Evolutionary conservation across 2,888 invertebrate species (phyloP).

Genomic region (Nomada fabriciana): DNA sequence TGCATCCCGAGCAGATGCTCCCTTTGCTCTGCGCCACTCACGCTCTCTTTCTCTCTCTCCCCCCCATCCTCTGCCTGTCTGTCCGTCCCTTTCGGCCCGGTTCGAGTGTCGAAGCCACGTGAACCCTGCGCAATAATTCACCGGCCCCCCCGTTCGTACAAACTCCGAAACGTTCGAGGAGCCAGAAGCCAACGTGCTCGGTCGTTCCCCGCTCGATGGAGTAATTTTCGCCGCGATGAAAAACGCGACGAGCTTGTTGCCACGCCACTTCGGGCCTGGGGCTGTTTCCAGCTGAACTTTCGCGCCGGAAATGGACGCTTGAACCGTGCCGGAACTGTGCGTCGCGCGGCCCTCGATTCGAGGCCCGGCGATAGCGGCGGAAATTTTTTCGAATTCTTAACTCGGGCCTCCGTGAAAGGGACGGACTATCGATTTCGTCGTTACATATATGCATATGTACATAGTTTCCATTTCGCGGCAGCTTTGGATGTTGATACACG

Average conservation of each 20-base stretch:
- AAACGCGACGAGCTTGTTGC: constrained; percentile 29
- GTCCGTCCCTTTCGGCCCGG: background rate
- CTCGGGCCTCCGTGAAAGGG: no score
- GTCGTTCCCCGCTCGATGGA: background rate
- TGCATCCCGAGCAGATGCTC: constrained; percentile 71
- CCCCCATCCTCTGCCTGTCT: constrained; percentile 45
- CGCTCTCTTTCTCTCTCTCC: constrained; percentile 51
- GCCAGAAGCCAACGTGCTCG: background rate
- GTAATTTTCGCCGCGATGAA: constrained; percentile 46
- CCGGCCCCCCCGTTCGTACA: constrained; percentile 39
- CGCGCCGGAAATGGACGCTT: background rate
- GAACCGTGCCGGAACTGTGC: background rate
- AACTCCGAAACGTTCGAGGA: constrained; percentile 44
- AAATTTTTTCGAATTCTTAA: no score
- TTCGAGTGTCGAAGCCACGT: constrained; percentile 65
- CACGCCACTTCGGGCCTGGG: background rate
- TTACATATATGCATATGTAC: no score
- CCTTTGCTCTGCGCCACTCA: constrained; percentile 52
- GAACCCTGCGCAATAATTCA: constrained; percentile 69
- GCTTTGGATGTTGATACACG: no score
- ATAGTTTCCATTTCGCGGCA: no score
- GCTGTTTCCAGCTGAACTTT: background rate
- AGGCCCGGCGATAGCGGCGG: no score
- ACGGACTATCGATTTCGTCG: no score
- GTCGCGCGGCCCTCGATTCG: no score